Base-by-base conservation (phyloP, 2,888 invertebrate genomes). In the Caenorhabditis angaria region DNA sequence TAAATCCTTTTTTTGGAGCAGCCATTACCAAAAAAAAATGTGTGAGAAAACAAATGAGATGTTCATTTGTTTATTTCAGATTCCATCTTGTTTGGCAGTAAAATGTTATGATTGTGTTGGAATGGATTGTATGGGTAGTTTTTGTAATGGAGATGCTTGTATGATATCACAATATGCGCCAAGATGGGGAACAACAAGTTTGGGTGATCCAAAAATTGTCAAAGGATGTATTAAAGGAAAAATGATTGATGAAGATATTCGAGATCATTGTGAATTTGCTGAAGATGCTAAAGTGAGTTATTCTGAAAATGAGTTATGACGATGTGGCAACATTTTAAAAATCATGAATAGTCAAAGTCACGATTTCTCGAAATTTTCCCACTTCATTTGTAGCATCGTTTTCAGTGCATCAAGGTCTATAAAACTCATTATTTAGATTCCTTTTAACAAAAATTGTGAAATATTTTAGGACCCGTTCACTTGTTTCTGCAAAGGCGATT, bases 91-190 rank as follows among this genome's bases (percentile, higher is more conserved):
- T 10, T 41, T 48, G 54, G 82, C 82, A 2, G 77, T 86, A 27
- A 78, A 76, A 74, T 85, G 85, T 67, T 67, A 80, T 54, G 85
- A 85, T 56, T 86, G 86, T 70, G 82, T 85, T 35, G 83, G 84
- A 20, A 70, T 75, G 63, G 76, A 79, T 63, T 84, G 82, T 65
- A 78, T 81, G 77, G 81, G 80, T 20, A 57, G 25, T 22, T 82
- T 80, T 61, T 85, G 85, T 63, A 64, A 80, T 8, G 80, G 81
- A 10, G 70, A 77, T 24, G 80, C 74, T 63, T 76, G 76, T 65
- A 71, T 77, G 63, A 35, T 77, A 22, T 70, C 72, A 12, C 74
- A 79, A 61, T 85, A 80, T 57, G 83, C 82, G 1, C 85, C 83
- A 24, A 59, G 86, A 41, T 85, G 86, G 86, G 86, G 86, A 14